Base-by-base conservation (phyloP, 2,113 vertebrate species). In the Lepus timidus region DNA sequence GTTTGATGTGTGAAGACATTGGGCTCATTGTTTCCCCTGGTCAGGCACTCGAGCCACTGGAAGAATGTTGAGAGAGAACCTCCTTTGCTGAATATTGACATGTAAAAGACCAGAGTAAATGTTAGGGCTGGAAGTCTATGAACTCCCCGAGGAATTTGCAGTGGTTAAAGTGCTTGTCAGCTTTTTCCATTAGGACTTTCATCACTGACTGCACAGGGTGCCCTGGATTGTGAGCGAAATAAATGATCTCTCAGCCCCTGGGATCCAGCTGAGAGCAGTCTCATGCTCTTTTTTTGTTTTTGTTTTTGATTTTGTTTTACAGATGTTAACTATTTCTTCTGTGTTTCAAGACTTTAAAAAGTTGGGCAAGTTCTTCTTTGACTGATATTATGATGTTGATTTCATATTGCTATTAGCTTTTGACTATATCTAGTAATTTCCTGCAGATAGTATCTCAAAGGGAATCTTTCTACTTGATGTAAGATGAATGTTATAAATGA, bases 121-220 rank as follows among this genome's bases (percentile, higher is more conserved):
- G 83, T 80, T 90, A 68, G 52, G 65, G 92, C 67, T 73, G 68
- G 76, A 96, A 81, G 93, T 86, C 31, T 70, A 27, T 91, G 76
- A 93, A 67, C 27, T 76, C 71, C 71, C n/a, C 3, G 52, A 67
- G 82, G 80, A 85, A 74, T 68, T 92, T 78, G 52, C 4, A 58
- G 70, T 76, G 88, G 86, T 89, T 55, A 87, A 70, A 58, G 83
- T 75, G 81, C n/a, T 68, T 81, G 6, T 91, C 71, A 82, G 67
- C 83, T 51, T 64, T 88, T 91, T 81, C 67, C 19, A 22, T 12
- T 14, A 76, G 55, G 67, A 33, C 20, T 55, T 80, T 70, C 7
- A 25, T 75, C 81, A 36, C 36, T 65, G 61, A 65, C 52, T 65
- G 11, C 6, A 65, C 11, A 65, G 55, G 27, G 81, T 70, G 61